Evolutionary conservation across 1,140 invertebrate genomes (phyloP).

Genomic region (Pentalonia nigronervosa): DNA sequence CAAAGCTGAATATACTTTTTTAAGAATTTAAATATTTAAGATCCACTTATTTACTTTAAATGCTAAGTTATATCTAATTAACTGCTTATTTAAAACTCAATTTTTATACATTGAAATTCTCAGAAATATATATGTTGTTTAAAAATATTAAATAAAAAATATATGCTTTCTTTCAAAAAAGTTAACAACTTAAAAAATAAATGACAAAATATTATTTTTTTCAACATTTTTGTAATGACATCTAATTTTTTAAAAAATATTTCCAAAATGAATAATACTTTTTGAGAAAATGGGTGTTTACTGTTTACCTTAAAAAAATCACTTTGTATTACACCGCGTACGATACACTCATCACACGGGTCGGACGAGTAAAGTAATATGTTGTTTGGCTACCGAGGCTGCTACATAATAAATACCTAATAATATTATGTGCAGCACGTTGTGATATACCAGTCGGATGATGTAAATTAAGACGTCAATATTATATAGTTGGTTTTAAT

Average conservation of each 20-base stretch:
- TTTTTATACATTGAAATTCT: no score
- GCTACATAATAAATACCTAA: neutral
- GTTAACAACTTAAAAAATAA: no score
- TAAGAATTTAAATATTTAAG: neutral
- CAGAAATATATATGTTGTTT: no score
- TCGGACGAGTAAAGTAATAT: neutral
- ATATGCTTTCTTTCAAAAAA: no score
- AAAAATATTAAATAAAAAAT: no score
- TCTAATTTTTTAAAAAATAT: no score
- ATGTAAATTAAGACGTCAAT: conserved; percentile 36
- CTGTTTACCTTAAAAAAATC: neutral
- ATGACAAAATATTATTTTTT: no score
- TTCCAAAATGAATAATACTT: neutral
- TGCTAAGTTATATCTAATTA: no score
- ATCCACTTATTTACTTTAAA: neutral
- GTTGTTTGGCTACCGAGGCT: neutral
- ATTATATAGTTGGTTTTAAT: neutral
- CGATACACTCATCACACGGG: neutral
- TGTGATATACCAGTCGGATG: neutral
- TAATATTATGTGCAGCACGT: neutral
- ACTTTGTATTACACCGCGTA: neutral
- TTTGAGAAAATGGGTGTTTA: neutral
- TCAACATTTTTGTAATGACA: no score
- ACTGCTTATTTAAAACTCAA: no score
- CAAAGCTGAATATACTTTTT: neutral